Evolutionary conservation across 2,113 vertebrate genomes (phyloP), one percentile per base, ranked within the genome.

Genomic region (Lepidothrix coronata): DNA sequence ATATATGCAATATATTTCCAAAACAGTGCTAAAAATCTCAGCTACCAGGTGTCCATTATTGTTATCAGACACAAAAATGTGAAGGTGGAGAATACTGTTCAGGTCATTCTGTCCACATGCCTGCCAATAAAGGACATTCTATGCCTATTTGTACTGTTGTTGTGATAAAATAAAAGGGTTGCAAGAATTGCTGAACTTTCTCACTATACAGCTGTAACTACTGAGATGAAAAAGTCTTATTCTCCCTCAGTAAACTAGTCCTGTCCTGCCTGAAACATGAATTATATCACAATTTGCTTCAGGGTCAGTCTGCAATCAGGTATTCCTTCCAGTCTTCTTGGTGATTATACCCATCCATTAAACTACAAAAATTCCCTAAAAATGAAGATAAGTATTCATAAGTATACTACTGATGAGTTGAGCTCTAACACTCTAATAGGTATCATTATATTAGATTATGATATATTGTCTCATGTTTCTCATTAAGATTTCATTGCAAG

Each of bases 381-480:
- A 96, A 90, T 93, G 91, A 93, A 95, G 96, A 89, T 89, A 92
- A 94, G 86, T 96, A 94, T 95, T 94, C 84, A 0, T 89, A 96
- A 83, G 90, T 93, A 75, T 89, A 90, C 72, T 95, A 83, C 92
- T 96, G 93, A 97, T 97, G 93, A 92, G 70, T 62, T 95, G 90
- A 95, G 89, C 68, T 95, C 73, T 88, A 93, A 92, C 72, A 80
- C 76, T 89, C 81, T 95, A 97, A 97, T 95, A 96, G 90, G 74
- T 95, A 94, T 93, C 92, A 94, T 96, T 96, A 95, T 58, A 94
- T 91, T 88, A 92, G 93, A 97, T 94, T 94, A 93, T 96, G 95
- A 97, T 97, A 76, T 93, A 97, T 96, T 91, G 81, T 96, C 75
- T 96, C 94, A 76, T 58, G 93, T 94, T 95, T 96, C 96, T 96